A percentile compares a stretch with the other conserved stretches of the same genome.
Evolutionary conservation across 2,113 vertebrate genomes (phyloP).

Genomic region (Irena cyanogastra): DNA sequence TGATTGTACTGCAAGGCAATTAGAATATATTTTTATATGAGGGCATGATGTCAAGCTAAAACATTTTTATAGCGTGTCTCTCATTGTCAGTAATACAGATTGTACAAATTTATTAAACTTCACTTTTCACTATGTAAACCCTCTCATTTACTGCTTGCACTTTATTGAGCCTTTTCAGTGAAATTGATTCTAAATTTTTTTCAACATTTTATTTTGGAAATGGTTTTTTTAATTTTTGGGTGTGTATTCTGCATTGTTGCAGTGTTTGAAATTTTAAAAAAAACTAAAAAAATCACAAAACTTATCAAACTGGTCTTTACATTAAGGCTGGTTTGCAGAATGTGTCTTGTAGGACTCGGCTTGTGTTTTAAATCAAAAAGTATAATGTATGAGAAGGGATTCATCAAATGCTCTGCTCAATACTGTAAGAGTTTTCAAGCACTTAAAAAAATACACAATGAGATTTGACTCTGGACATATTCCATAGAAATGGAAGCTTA

Average conservation of each 20-base stretch:
- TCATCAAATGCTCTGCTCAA: not conserved
- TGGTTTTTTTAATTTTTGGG: not conserved
- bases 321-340: not conserved
- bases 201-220: not conserved
- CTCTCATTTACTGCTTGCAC: slow-evolving; percentile 21
- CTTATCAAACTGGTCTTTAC: not conserved
- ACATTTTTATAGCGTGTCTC: not conserved
- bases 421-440: not conserved
- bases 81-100: not conserved
- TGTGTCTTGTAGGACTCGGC: rapidly evolving
- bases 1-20: not conserved
- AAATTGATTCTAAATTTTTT: not conserved
- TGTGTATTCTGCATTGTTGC: not conserved
- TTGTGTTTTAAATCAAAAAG: not conserved
- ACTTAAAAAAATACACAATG: not conserved
- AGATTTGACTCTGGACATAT: not conserved
- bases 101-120: slow-evolving; percentile 34
- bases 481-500: not conserved
- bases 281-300: not conserved
- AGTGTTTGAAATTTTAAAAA: not conserved
- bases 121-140: not conserved
- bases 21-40: slow-evolving; percentile 50
- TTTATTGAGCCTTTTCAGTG: slow-evolving; percentile 2
- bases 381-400: not conserved
- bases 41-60: not conserved